These are phyloP conservation scores for Ascaphus truei DNA, from an alignment of 2,113 vertebrate genomes.

Conservation along the genomic window DNA sequence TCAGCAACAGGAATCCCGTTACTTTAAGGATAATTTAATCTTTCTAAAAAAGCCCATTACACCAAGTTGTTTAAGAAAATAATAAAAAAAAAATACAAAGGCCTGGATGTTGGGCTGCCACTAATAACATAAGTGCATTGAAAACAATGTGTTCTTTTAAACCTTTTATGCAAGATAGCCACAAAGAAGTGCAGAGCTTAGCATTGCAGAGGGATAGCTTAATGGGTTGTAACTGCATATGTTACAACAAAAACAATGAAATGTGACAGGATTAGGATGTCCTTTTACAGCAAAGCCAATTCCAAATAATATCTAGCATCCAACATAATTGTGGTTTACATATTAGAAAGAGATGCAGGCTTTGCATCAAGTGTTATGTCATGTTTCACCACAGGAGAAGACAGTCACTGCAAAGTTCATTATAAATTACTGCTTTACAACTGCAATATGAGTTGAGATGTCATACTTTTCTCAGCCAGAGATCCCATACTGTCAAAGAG, in stretches of 20 bases:
- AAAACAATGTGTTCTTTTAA: too few species aligned
- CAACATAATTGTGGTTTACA: constrained; percentile 80
- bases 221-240: constrained; percentile 14
- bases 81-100: too few species aligned
- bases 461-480: constrained; percentile 74
- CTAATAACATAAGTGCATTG: too few species aligned
- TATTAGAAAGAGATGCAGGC: constrained; percentile 70
- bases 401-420: constrained; percentile 82
- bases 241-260: constrained; percentile 18
- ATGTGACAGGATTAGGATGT: constrained; percentile 59
- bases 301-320: constrained; percentile 67
- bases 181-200: too few species aligned
- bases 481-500: constrained; percentile 72
- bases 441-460: constrained; percentile 80
- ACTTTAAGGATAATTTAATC: too few species aligned
- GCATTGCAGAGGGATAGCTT: neutral
- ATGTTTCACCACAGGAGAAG: constrained; percentile 80
- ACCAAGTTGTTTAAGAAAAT: too few species aligned
- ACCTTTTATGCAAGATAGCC: too few species aligned
- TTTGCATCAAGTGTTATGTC: constrained; percentile 78
- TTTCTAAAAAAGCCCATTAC: too few species aligned
- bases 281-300: constrained; percentile 63
- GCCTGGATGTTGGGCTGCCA: too few species aligned
- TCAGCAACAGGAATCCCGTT: too few species aligned
- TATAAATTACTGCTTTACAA: constrained; percentile 77